Percentiles rank a stretch among this genome's conserved stretches.
Evolutionary conservation across 2,797 vertebrate species (phyloP).

Genomic region (Dryobates pubescens): DNA sequence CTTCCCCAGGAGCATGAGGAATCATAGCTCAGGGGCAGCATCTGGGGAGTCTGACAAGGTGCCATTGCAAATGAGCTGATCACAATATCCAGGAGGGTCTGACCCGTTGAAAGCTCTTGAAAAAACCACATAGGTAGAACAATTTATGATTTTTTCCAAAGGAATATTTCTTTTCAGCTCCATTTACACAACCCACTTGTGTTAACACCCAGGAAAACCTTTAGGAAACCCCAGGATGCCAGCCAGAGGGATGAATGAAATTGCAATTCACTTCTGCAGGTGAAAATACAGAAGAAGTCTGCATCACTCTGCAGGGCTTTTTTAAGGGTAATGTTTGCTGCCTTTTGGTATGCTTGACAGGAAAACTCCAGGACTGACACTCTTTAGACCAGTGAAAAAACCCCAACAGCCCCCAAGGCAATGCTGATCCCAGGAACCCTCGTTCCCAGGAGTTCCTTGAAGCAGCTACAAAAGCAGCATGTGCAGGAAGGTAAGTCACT

Average conservation of each 20-base stretch:
- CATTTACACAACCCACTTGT: constrained; percentile 74
- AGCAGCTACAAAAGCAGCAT: constrained; percentile 78
- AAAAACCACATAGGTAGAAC: constrained; percentile 61
- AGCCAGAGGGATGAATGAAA: constrained; percentile 75
- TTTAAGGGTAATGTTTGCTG: constrained; percentile 42
- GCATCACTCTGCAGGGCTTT: constrained; percentile 40
- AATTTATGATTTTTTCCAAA: constrained; percentile 3
- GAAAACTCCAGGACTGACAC: constrained; percentile 75
- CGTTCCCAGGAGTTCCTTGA: constrained; percentile 77
- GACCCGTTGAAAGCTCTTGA: not conserved
- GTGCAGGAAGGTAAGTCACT: constrained; percentile 83
- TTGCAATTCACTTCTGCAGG: constrained; percentile 67
- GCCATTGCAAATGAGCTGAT: not conserved
- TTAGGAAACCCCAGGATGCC: constrained; percentile 76
- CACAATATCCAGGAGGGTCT: not conserved
- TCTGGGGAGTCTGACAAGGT: not conserved
- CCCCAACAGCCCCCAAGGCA: constrained; percentile 40
- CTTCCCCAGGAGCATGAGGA: not conserved
- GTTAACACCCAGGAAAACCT: constrained; percentile 71
- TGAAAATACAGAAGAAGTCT: constrained; percentile 77
- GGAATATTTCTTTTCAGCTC: constrained; percentile 78
- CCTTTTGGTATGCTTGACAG: constrained; percentile 69
- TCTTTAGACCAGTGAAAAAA: constrained; percentile 74
- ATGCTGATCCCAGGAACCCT: constrained; percentile 85
- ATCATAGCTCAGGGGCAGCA: not conserved